Evolutionary conservation across 1,140 invertebrate species (phyloP), one percentile per base, ranked within the genome.

Genomic region (Leptinotarsa texana): DNA sequence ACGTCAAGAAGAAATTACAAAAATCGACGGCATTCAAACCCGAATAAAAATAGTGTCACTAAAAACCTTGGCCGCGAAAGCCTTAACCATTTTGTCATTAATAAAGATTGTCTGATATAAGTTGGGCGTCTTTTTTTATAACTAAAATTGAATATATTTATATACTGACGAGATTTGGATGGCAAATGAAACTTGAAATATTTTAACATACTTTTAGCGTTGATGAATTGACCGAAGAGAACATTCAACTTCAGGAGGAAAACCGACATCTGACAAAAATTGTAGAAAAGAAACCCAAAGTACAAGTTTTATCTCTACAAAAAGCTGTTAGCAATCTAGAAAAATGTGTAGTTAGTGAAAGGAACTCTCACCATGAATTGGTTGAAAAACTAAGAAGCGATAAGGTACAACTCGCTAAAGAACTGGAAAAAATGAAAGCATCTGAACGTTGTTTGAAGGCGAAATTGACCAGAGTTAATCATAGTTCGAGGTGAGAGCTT

Each of bases 331-430:
- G 82, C 72, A 81, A 82, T 13, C 79, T 87, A 61, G 86, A 87
- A 73, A 84, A 80, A 74, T 84, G 79, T 33, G 82, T 87, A 0
- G 68, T 79, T 1, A 81, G 81, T 63, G 86, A 87, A 72, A 77
- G 86, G 21, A 79, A 77, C n/a, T 82, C 81, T 11, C 86, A 86
- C 79, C 80, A 83, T 63, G 74, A 79, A 61, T 79, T 86, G 75
- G 80, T 87, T 22, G 81, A 85, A 75, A 86, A 84, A 74, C 73
- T 87, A n/a, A 81, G 81, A 65, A 79, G 80, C 6, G 86, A 87
- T 67, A 87, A 87, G 72, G 48, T 79, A 18, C 61, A 74, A 13
- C 69, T 83, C 11, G 42, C 57, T 0, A 79, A 74, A 57, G 77
- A 83, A 69, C 62, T 83, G 62, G 79, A 80, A 62, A 77, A 72